Base-by-base conservation (phyloP, 2,888 invertebrate genomes). In the Troides aeacus region DNA sequence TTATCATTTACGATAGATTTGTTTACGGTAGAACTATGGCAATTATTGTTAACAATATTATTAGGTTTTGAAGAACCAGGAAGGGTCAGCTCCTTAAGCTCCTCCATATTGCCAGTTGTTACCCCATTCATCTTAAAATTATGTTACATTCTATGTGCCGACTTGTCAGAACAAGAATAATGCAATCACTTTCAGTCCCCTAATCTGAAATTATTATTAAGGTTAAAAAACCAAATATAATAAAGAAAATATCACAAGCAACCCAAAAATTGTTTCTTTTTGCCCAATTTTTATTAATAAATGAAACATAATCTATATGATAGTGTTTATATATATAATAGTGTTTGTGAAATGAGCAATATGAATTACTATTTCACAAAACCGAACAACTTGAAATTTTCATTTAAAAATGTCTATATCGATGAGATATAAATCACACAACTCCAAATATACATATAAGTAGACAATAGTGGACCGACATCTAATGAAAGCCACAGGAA, bases 61-160 rank as follows among this genome's bases (percentile, higher is more conserved):
- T 78, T 74, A 64, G 68, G 66, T 42, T 72, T 68, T 67, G 69
- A 74, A 64, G 78, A 74, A 67, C 69, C 74, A 57, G 79, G 73
- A 42, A 72, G 71, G 72, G 81, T 74, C 71, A 79, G 77, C 70
- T 84, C 85, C 78, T 80, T 82, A 64, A 83, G 79, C 74, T 89
- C 87, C 73, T 87, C 88, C 87, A 89, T 88, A 73, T 78, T 83
- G 70, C 88, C 87, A 84, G 86, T 87, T 76, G 85, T 78, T 82
- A 82, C 86, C 76, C 86, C 87, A 87, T 89, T 89, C 89, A 89
- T 89, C 74, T 77, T 88, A 81, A 78, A 73, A 72, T 72, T 74
- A 76, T 81, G 75, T 81, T 84, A 84, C 80, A 82, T 83, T 81
- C 85, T 87, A 88, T 88, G 81, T 81, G 82, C 77, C 10, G 76